Conservation (phyloP, 1,140 invertebrate genomes). For the Bombus pyrosoma region DNA sequence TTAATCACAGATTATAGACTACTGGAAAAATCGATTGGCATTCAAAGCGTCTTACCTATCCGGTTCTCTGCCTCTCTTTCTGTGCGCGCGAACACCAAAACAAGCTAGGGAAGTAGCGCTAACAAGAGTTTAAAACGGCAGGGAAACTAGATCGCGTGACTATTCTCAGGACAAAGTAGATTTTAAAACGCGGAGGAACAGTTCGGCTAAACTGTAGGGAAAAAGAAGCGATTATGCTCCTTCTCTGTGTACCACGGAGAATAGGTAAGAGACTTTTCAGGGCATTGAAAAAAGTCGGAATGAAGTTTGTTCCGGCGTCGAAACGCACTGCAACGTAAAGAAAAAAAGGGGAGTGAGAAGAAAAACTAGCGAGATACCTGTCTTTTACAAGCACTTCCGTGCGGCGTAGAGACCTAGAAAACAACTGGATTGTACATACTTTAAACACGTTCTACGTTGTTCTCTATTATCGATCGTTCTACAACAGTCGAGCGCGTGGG, state of each 20-base stretch:
- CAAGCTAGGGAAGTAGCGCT: neutral
- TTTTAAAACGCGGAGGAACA: neutral
- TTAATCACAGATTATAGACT: neutral
- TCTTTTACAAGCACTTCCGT: neutral
- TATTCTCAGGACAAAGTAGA: neutral
- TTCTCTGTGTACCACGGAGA: neutral
- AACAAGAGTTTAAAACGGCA: neutral
- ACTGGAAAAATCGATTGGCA: neutral
- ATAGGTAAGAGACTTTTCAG: neutral
- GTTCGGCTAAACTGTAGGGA: neutral
- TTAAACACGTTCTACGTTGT: neutral
- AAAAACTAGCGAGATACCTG: neutral
- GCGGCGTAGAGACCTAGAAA: neutral
- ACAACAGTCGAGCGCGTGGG: neutral
- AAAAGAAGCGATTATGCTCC: neutral
- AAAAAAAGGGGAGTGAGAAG: neutral
- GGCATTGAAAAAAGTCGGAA: neutral
- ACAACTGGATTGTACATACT: neutral
- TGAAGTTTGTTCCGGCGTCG: neutral
- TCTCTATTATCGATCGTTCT: slow-evolving; percentile 3
- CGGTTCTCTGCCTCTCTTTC: neutral
- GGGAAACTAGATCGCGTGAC: neutral
- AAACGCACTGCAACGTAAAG: neutral
- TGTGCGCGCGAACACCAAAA: neutral
- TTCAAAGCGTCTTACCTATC: neutral